Percentiles rank a stretch among this genome's conserved stretches.
Conservation (phyloP, 1,140 invertebrate species). For the Papilio glaucus region DNA sequence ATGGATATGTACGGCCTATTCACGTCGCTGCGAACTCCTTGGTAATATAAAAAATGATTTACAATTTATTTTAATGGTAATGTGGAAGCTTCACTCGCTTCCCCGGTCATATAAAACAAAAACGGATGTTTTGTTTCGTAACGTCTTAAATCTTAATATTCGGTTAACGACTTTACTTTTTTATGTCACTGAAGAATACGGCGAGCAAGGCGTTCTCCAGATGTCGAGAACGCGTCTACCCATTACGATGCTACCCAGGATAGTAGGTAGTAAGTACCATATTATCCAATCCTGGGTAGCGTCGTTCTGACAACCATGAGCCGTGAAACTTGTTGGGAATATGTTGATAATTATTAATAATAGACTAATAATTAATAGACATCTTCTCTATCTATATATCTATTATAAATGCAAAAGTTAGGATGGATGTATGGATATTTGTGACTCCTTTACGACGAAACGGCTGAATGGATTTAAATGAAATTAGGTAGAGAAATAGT, state of each 20-base stretch:
- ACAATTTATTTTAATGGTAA: conserved; percentile 22
- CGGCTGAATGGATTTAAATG: too few species aligned
- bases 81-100: background rate
- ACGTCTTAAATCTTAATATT: background rate
- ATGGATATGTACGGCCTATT: conserved; percentile 7
- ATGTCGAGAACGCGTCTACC: background rate
- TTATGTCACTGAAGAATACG: background rate
- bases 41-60: conserved; percentile 24
- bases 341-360: too few species aligned
- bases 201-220: background rate
- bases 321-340: too few species aligned
- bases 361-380: too few species aligned
- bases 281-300: too few species aligned
- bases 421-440: too few species aligned
- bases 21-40: conserved; percentile 16
- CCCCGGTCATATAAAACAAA: background rate
- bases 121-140: background rate
- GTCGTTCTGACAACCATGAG: too few species aligned
- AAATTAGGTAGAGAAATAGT: too few species aligned
- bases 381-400: too few species aligned
- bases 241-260: background rate
- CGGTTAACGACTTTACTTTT: conserved; percentile 5
- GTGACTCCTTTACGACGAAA: too few species aligned
- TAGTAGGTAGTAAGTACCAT: too few species aligned
- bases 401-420: too few species aligned